A percentile compares a stretch with the other conserved stretches of the same genome.
Evolutionary conservation across 2,797 vertebrate genomes (phyloP).

Genomic region (Crypturellus tataupa): DNA sequence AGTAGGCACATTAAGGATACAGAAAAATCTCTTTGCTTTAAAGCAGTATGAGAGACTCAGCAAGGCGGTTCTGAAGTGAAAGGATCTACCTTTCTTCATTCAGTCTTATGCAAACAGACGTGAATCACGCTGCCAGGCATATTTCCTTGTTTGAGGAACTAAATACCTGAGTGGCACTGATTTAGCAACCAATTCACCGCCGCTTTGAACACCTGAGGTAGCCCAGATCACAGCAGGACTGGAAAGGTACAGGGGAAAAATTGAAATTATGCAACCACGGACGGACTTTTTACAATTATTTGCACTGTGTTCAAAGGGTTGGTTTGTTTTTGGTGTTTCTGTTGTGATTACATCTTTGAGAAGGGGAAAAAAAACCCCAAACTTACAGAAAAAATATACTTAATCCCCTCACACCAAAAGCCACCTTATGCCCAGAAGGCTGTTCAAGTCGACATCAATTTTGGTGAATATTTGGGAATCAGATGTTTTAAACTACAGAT

Average conservation of each 20-base stretch:
- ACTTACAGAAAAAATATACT: background rate
- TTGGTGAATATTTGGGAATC: background rate
- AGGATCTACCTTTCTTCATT: background rate
- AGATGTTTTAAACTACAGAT: background rate
- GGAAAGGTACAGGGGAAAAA: background rate
- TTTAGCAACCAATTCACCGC: fast-evolving
- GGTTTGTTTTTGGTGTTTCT: background rate
- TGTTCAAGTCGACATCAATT: background rate
- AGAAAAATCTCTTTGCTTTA: background rate
- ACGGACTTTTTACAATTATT: too few relatives aligned
- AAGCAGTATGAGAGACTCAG: background rate
- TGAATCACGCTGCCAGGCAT: background rate
- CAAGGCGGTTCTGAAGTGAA: background rate
- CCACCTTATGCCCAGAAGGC: background rate
- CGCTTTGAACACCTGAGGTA: fast-evolving
- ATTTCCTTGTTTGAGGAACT: background rate
- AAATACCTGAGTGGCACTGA: fast-evolving
- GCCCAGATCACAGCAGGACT: fast-evolving
- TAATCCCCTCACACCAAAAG: background rate
- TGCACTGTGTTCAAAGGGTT: fast-evolving
- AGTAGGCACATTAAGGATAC: background rate
- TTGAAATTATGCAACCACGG: fast-evolving
- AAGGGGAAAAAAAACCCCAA: background rate
- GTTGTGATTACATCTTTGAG: background rate
- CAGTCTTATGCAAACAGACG: background rate